Conservation (phyloP, 2,113 vertebrate genomes). For the Etheostoma spectabile region DNA sequence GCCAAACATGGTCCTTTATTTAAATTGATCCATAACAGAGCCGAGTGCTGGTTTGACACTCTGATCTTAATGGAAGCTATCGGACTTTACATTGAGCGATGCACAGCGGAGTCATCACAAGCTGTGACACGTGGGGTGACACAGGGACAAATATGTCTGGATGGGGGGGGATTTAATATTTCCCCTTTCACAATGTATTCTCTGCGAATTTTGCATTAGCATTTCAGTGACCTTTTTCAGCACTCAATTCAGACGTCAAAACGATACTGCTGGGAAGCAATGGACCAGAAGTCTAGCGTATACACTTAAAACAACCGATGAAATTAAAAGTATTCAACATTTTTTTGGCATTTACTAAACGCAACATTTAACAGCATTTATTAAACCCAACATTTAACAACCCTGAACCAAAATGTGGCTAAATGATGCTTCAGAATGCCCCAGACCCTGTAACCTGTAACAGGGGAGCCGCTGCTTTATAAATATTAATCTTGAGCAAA, state of each 20-base stretch:
- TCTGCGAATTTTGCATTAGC: conserved; percentile 51
- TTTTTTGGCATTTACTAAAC: conserved; percentile 14
- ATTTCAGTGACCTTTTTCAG: conserved; percentile 70
- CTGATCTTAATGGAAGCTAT: conserved; percentile 60
- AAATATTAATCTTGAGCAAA: conserved; percentile 47
- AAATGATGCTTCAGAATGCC: not conserved
- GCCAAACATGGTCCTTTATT: conserved; percentile 59
- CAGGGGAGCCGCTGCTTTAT: not conserved
- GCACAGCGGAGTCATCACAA: conserved; percentile 26
- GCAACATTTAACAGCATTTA: conserved; percentile 8
- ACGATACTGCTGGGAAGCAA: conserved; percentile 16
- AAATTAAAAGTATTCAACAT: conserved; percentile 23
- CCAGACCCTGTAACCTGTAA: conserved; percentile 25
- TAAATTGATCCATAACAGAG: conserved; percentile 64
- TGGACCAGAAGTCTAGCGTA: conserved; percentile 20
- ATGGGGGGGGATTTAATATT: conserved; percentile 42
- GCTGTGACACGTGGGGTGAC: conserved; percentile 19
- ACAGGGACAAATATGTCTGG: conserved; percentile 28
- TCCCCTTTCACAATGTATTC: conserved; percentile 27
- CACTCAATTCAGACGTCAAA: conserved; percentile 50
- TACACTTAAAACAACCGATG: conserved; percentile 27
- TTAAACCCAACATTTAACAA: not conserved
- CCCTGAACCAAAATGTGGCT: not conserved
- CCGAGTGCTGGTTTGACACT: conserved; percentile 56
- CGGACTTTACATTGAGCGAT: conserved; percentile 8